phyloP scores from a whole-genome alignment of 2,797 vertebrate species.

The Miichthys miiuy region DNA sequence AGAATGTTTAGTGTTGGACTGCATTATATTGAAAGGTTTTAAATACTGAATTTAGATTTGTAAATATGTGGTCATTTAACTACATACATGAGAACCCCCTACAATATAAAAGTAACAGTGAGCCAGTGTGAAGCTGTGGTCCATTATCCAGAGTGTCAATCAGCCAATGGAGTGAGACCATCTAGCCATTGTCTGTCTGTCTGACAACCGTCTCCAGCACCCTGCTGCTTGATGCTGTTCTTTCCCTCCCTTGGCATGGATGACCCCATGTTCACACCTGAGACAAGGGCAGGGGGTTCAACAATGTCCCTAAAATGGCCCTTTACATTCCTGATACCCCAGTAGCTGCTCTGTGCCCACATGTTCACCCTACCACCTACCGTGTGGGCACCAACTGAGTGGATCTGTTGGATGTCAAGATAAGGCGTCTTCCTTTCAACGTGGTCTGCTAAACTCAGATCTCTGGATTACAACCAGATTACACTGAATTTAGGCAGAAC shows the following conservation, averaged over 20 bases:
- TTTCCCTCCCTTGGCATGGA: slow-evolving; percentile 58
- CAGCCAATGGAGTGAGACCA: slow-evolving; percentile 52
- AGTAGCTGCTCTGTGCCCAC: slow-evolving; percentile 47
- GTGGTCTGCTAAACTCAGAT: slow-evolving; percentile 35
- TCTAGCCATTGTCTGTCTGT: slow-evolving; percentile 46
- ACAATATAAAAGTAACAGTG: background rate
- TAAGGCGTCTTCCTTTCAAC: slow-evolving; percentile 60
- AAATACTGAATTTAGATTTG: background rate
- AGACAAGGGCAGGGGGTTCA: slow-evolving; percentile 53
- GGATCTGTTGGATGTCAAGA: slow-evolving; percentile 70
- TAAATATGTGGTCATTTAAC: background rate
- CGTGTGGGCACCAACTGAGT: slow-evolving; percentile 67
- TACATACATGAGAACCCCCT: background rate
- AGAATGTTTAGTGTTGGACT: background rate
- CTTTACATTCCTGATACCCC: slow-evolving; percentile 43
- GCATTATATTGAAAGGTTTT: background rate
- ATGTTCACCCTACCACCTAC: slow-evolving; percentile 70
- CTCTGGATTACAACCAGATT: slow-evolving; percentile 53
- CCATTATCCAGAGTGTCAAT: slow-evolving; percentile 41
- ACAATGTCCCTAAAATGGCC: slow-evolving; percentile 46
- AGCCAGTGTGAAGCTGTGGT: slow-evolving; percentile 27
- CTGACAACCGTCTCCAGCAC: slow-evolving; percentile 78
- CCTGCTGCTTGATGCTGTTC: slow-evolving; percentile 72
- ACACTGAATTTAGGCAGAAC: slow-evolving; percentile 26
- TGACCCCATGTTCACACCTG: slow-evolving; percentile 79